Conservation (phyloP, 2,888 invertebrate genomes). For the Venustoraphidia nigricollis region DNA sequence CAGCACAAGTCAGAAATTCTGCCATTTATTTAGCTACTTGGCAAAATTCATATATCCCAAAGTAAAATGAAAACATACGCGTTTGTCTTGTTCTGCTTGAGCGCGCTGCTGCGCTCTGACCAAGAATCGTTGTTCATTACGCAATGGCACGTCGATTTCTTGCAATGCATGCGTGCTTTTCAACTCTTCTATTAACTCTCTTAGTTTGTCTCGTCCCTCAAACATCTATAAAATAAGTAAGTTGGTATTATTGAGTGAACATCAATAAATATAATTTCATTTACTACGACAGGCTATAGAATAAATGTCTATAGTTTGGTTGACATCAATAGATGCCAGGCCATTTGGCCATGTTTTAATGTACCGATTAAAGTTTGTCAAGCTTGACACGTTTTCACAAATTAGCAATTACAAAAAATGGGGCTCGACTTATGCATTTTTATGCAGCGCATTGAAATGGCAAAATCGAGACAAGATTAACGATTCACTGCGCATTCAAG, state of each 20-base stretch:
- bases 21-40: no score
- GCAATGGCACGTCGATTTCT: constrained; percentile 31
- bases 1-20: no score
- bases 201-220: constrained; percentile 50
- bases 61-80: constrained; percentile 8
- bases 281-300: background rate
- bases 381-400: no score
- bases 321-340: no score
- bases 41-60: background rate
- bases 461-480: no score
- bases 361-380: no score
- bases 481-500: no score
- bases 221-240: constrained; percentile 37
- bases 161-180: constrained; percentile 50
- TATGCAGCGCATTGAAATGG: no score
- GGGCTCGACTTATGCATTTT: no score
- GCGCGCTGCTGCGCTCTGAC: constrained; percentile 23
- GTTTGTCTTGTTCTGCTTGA: constrained; percentile 13
- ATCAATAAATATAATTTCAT: background rate
- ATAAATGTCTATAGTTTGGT: no score
- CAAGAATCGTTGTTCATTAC: constrained; percentile 18
- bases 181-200: constrained; percentile 55
- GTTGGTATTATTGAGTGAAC: constrained; percentile 1
- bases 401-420: no score
- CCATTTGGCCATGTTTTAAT: no score